phyloP scores from a whole-genome alignment of 2,888 invertebrate genomes.

The Platynereis dumerilii region DNA sequence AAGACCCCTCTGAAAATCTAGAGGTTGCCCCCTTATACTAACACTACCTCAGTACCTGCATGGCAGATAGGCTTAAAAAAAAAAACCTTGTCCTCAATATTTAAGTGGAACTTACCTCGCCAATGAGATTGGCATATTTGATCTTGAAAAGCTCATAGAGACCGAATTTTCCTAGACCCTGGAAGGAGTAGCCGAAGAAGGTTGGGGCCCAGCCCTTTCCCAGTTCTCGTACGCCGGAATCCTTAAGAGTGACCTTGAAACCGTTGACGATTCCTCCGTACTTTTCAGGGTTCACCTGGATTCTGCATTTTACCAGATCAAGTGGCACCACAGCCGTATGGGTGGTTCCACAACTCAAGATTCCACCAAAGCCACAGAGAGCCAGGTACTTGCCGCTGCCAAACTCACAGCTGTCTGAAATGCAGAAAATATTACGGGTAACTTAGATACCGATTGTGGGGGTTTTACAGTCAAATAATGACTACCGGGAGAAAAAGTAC shows the following conservation, averaged over 20 bases:
- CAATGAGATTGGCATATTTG: slow-evolving; percentile 79
- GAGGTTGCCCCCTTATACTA: too few species aligned
- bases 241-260: slow-evolving; percentile 79
- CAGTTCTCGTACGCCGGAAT: slow-evolving; percentile 75
- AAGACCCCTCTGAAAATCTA: too few species aligned
- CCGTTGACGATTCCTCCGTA: slow-evolving; percentile 85
- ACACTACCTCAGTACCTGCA: too few species aligned
- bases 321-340: slow-evolving; percentile 91
- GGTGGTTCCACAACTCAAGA: slow-evolving; percentile 82
- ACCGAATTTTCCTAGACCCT: slow-evolving; percentile 93
- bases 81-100: neutral
- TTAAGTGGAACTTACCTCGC: slow-evolving; percentile 68
- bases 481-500: too few species aligned
- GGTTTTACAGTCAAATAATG: too few species aligned
- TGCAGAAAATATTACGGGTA: too few species aligned
- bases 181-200: slow-evolving; percentile 92
- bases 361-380: slow-evolving; percentile 91
- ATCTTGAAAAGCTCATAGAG: slow-evolving; percentile 97
- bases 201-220: slow-evolving; percentile 98
- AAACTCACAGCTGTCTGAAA: slow-evolving; percentile 72
- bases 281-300: slow-evolving; percentile 80
- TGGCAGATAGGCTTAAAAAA: too few species aligned
- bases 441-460: too few species aligned
- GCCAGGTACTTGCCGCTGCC: slow-evolving; percentile 89
- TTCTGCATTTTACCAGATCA: slow-evolving; percentile 70